Evolutionary conservation across 2,113 vertebrate genomes (phyloP).

Genomic region (Oxyruncus cristatus): DNA sequence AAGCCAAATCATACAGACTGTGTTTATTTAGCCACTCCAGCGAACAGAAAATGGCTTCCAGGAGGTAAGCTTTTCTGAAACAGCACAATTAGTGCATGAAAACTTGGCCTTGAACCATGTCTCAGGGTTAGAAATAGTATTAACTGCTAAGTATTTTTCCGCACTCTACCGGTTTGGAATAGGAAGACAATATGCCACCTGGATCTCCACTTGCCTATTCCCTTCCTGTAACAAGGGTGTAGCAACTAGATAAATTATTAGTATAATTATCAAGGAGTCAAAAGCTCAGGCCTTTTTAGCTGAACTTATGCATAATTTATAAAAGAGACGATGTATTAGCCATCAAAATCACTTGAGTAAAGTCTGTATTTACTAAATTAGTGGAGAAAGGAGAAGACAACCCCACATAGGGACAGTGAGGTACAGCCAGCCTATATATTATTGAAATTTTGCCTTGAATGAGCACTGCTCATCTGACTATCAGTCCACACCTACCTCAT

Average conservation of each 20-base stretch:
- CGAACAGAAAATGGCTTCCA: slow-evolving; percentile 8
- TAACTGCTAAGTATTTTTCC: slow-evolving; percentile 13
- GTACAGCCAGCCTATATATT: neutral
- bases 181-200: neutral
- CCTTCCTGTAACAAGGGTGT: neutral
- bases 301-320: neutral
- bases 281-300: neutral
- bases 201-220: neutral
- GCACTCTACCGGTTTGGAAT: neutral
- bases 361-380: neutral
- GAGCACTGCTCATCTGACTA: neutral
- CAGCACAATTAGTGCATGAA: slow-evolving; percentile 38
- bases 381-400: neutral
- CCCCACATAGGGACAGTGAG: neutral
- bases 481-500: neutral
- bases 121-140: slow-evolving; percentile 35
- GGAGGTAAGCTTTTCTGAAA: slow-evolving; percentile 43
- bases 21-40: slow-evolving; percentile 42
- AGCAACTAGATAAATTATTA: neutral
- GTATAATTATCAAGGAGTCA: neutral
- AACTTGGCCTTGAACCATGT: slow-evolving; percentile 35
- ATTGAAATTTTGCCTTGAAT: neutral
- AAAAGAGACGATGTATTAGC: neutral
- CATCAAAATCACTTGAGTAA: neutral
- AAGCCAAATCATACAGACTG: slow-evolving; percentile 12